Percentiles rank a stretch among this genome's conserved stretches.
These are phyloP conservation scores for Hemicordylus capensis DNA, from an alignment of 2,113 vertebrate genomes.

Conservation along the genomic window DNA sequence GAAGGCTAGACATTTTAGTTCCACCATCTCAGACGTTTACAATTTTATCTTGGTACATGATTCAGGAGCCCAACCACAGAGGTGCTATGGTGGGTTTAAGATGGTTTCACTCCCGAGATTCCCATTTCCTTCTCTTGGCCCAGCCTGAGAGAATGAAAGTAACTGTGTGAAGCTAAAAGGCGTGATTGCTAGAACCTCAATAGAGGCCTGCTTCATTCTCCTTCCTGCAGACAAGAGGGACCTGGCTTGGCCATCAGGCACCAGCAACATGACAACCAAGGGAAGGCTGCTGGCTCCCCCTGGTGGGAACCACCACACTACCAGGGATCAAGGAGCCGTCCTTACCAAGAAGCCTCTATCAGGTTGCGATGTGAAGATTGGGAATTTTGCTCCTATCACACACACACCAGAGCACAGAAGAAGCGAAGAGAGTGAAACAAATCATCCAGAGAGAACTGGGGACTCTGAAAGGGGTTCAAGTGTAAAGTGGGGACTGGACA, in stretches of 20 bases:
- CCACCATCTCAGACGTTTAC: not conserved
- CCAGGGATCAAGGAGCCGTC: not conserved
- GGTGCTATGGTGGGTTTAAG: not conserved
- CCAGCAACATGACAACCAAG: rapidly evolving
- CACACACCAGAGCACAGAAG: not conserved
- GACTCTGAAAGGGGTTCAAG: not conserved
- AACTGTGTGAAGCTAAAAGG: not conserved
- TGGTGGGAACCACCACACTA: not conserved
- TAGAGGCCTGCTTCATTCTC: not conserved
- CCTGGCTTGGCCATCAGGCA: rapidly evolving
- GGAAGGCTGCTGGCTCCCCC: not conserved
- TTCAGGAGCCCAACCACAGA: not conserved
- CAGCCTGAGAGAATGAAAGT: not conserved
- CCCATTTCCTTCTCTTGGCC: not conserved
- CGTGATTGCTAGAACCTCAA: not conserved
- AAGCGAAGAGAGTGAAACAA: not conserved
- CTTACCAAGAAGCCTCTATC: not conserved
- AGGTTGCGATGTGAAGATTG: not conserved
- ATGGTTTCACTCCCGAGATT: not conserved
- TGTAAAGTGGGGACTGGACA: not conserved
- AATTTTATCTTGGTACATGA: not conserved
- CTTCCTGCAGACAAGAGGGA: not conserved
- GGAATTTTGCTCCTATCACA: not conserved
- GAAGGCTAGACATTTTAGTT: not conserved
- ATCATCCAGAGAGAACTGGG: not conserved